Percentiles rank a stretch among this genome's conserved stretches.
Evolutionary conservation across 2,888 invertebrate genomes (phyloP).

Genomic region (Odontomyia ornata): DNA sequence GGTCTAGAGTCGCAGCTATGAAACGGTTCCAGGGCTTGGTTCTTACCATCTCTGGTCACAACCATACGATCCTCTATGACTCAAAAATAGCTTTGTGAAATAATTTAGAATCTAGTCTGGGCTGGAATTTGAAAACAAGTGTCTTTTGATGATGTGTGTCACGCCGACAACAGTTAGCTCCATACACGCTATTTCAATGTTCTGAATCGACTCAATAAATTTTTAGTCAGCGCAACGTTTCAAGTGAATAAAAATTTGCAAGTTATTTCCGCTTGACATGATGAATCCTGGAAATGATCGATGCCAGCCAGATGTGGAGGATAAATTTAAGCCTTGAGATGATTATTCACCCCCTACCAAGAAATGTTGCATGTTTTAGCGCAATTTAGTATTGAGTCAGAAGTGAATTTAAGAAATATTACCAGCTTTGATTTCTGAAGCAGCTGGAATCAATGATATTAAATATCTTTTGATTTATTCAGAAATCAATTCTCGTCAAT

Average conservation of each 20-base stretch:
- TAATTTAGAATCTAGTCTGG: not conserved
- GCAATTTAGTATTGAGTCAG: not conserved
- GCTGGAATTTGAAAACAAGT: conserved; percentile 20
- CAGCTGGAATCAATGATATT: too few species aligned
- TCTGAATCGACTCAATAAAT: too few species aligned
- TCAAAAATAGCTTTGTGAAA: conserved; percentile 29
- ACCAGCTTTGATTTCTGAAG: too few species aligned
- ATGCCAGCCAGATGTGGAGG: conserved; percentile 24
- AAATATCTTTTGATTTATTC: too few species aligned
- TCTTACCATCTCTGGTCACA: not conserved
- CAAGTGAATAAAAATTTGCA: conserved; percentile 15
- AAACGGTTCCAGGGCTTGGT: not conserved
- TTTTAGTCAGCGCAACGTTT: not conserved
- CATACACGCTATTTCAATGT: not conserved
- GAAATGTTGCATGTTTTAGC: not conserved
- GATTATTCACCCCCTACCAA: not conserved
- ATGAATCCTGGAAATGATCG: conserved; percentile 25
- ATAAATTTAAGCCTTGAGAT: not conserved
- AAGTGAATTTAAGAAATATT: not conserved
- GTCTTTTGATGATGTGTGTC: conserved; percentile 33
- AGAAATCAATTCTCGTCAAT: too few species aligned
- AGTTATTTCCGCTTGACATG: conserved; percentile 41
- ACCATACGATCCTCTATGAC: conserved; percentile 6
- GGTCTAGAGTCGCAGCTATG: not conserved
- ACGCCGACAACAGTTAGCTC: not conserved